Conservation (phyloP, 2,888 invertebrate genomes). For the Therioaphis trifolii region DNA sequence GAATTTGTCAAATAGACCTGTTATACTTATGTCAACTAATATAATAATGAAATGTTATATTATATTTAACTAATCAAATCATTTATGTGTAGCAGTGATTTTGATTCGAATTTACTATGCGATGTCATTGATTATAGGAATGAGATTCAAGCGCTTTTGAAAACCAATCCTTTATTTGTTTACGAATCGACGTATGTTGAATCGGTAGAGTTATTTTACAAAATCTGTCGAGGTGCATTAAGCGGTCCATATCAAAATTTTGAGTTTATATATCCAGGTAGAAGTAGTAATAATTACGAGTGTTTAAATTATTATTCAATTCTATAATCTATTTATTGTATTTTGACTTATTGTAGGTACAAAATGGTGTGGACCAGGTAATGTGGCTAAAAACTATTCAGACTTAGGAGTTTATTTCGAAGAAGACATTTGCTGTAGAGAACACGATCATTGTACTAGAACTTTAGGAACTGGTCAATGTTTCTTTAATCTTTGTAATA, state of each 20-base stretch:
- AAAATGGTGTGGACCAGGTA: slow-evolving; percentile 60
- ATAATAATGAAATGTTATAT: no score
- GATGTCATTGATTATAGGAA: slow-evolving; percentile 44
- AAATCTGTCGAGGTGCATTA: slow-evolving; percentile 40
- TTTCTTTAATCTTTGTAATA: slow-evolving; percentile 53
- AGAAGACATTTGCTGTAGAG: slow-evolving; percentile 57
- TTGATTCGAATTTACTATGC: no score
- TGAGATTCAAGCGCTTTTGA: slow-evolving; percentile 26
- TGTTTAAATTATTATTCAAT: no score
- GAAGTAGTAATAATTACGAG: background rate
- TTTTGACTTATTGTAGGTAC: slow-evolving; percentile 31
- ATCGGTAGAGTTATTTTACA: slow-evolving; percentile 49
- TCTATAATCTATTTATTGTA: background rate
- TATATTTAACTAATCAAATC: no score
- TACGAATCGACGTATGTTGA: slow-evolving; percentile 36
- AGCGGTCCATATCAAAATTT: slow-evolving; percentile 41
- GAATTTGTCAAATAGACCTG: no score
- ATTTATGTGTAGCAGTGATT: no score
- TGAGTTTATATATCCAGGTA: slow-evolving; percentile 58
- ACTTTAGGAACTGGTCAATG: slow-evolving; percentile 52
- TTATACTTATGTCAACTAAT: no score
- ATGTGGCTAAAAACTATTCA: slow-evolving; percentile 54
- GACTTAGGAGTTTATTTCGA: slow-evolving; percentile 45
- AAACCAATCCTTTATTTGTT: slow-evolving; percentile 27
- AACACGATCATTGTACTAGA: slow-evolving; percentile 58